These are phyloP conservation scores for Okamejei kenojei DNA, from an alignment of 2,797 vertebrate species.

Conservation along the genomic window DNA sequence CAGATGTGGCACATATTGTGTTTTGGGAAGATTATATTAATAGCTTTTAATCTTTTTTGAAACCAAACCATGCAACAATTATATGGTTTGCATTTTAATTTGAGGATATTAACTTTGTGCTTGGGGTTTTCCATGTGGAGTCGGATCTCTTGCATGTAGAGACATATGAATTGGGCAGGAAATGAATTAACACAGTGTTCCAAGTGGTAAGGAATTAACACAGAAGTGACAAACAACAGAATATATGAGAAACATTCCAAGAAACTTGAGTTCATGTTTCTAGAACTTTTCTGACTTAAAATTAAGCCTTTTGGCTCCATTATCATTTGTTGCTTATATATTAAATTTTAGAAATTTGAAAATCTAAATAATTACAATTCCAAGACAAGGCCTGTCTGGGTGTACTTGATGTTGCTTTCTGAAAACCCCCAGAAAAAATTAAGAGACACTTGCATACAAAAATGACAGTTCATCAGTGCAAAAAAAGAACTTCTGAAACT, in stretches of 20 bases:
- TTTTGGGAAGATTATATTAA: not conserved
- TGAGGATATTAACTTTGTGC: not conserved
- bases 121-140: not conserved
- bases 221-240: not conserved
- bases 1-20: conserved; percentile 35
- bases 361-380: not conserved
- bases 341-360: not conserved
- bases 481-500: not conserved
- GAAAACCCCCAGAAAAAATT: not conserved
- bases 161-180: not conserved
- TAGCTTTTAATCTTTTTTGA: conserved; percentile 8
- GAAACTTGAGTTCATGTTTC: not conserved
- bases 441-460: not conserved
- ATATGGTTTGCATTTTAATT: not conserved
- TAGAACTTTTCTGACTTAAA: not conserved
- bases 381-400: not conserved
- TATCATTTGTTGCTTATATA: not conserved
- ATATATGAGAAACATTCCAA: not conserved
- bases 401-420: not conserved
- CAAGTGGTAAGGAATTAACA: not conserved
- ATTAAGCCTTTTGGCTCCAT: conserved; percentile 7
- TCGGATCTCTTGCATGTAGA: not conserved
- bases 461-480: not conserved
- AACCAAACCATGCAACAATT: not conserved
- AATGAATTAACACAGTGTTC: not conserved